These are phyloP conservation scores for Corbicula japonica DNA, from an alignment of 2,888 invertebrate genomes.

Conservation along the genomic window DNA sequence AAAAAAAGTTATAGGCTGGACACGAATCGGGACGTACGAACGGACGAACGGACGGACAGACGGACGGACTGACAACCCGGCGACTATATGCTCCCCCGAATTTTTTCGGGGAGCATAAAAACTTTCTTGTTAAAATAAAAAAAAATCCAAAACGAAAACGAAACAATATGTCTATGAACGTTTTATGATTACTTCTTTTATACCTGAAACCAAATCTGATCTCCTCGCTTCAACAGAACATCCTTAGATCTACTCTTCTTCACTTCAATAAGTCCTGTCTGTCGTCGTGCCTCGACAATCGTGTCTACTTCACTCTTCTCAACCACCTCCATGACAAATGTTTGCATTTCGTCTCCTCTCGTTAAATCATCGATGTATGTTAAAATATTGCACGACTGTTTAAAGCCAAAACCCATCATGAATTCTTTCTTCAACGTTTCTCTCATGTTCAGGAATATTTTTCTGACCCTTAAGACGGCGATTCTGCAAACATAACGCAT, in stretches of 20 bases:
- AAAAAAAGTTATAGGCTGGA: too few species aligned
- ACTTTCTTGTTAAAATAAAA: too few species aligned
- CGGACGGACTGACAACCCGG: too few species aligned
- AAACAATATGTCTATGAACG: too few species aligned
- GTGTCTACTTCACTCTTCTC: constrained; percentile 58
- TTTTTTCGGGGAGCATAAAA: too few species aligned
- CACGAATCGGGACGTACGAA: too few species aligned
- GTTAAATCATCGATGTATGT: constrained; percentile 68
- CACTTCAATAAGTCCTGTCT: constrained; percentile 63
- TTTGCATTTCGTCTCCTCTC: constrained; percentile 61
- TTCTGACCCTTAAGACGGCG: constrained; percentile 62
- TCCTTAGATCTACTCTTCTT: constrained; percentile 71
- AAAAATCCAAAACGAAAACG: too few species aligned
- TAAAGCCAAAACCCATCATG: constrained; percentile 65
- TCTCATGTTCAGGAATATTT: constrained; percentile 72
- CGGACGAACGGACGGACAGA: too few species aligned
- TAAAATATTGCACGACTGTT: constrained; percentile 65
- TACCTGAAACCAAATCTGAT: constrained; percentile 55
- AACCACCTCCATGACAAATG: constrained; percentile 65
- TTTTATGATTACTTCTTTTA: too few species aligned
- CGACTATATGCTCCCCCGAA: too few species aligned
- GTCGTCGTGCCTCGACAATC: constrained; percentile 56
- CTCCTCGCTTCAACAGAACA: constrained; percentile 58
- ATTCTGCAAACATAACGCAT: constrained; percentile 54
- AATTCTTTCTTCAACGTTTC: constrained; percentile 72